These are phyloP conservation scores for Cotesia congregata DNA, from an alignment of 2,888 invertebrate genomes.

Conservation along the genomic window DNA sequence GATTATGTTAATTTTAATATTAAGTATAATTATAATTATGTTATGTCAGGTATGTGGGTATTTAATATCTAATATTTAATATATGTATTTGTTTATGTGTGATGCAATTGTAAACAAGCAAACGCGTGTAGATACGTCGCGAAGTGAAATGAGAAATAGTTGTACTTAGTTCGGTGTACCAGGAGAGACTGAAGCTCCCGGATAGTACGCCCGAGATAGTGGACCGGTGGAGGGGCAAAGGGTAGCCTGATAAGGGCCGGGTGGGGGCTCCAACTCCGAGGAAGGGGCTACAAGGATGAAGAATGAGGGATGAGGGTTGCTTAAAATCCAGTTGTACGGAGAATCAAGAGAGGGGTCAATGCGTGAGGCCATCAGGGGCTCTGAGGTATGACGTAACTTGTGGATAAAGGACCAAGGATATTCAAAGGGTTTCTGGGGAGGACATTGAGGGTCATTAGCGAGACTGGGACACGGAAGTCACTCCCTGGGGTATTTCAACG, in stretches of 20 bases:
- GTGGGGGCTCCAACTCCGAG: constrained; percentile 40
- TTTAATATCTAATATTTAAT: constrained; percentile 2
- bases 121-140: constrained; percentile 23
- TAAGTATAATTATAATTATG: too few species aligned
- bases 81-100: constrained; percentile 13
- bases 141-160: constrained; percentile 34
- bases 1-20: too few species aligned
- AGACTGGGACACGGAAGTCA: constrained; percentile 64
- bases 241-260: constrained; percentile 19
- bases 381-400: background rate
- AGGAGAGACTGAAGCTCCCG: constrained; percentile 57
- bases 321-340: too few species aligned
- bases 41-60: background rate
- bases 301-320: background rate
- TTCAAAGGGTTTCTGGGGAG: constrained; percentile 33
- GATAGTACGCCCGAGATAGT: constrained; percentile 11
- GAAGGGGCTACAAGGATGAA: constrained; percentile 45
- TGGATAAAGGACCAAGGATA: constrained; percentile 3
- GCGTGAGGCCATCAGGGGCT: background rate
- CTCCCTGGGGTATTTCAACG: constrained; percentile 47
- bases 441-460: constrained; percentile 62
- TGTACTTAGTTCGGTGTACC: constrained; percentile 56
- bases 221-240: background rate
- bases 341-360: too few species aligned
- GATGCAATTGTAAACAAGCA: constrained; percentile 15